A percentile compares a stretch with the other conserved stretches of the same genome.
Conservation (phyloP, 1,140 invertebrate species). For the Cecropterus lyciades region DNA sequence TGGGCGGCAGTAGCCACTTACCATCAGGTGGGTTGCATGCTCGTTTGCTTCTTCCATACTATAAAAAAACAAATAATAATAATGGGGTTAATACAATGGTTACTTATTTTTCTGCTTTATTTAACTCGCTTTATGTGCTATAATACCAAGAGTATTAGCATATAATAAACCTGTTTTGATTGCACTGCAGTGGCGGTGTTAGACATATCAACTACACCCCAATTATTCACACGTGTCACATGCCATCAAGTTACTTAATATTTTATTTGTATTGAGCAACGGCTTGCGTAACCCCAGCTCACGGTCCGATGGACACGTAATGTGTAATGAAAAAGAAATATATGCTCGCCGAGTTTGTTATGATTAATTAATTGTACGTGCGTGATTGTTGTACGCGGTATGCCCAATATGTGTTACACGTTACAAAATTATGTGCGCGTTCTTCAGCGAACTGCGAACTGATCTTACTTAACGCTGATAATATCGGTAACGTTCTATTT, state of each 20-base stretch:
- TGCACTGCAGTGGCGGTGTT: too few species aligned
- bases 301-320: constrained; percentile 9
- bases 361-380: constrained; percentile 30
- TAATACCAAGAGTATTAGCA: too few species aligned
- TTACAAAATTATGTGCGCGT: constrained; percentile 27
- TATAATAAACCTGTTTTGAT: too few species aligned
- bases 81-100: too few species aligned
- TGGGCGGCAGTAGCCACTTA: too few species aligned
- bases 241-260: constrained; percentile 1
- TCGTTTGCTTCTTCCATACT: too few species aligned
- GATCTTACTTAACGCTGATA: constrained; percentile 23
- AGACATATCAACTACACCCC: not conserved
- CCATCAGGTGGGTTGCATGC: too few species aligned
- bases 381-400: constrained; percentile 17
- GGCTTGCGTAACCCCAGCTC: constrained; percentile 1
- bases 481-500: not conserved
- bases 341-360: constrained; percentile 31
- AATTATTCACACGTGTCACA: not conserved
- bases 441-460: constrained; percentile 5
- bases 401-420: constrained; percentile 29
- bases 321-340: constrained; percentile 20
- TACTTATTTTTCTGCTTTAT: too few species aligned
- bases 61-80: too few species aligned
- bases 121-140: too few species aligned
- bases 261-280: constrained; percentile 11